Base-by-base conservation (phyloP, 2,113 vertebrate species). In the Oplegnathus fasciatus region DNA sequence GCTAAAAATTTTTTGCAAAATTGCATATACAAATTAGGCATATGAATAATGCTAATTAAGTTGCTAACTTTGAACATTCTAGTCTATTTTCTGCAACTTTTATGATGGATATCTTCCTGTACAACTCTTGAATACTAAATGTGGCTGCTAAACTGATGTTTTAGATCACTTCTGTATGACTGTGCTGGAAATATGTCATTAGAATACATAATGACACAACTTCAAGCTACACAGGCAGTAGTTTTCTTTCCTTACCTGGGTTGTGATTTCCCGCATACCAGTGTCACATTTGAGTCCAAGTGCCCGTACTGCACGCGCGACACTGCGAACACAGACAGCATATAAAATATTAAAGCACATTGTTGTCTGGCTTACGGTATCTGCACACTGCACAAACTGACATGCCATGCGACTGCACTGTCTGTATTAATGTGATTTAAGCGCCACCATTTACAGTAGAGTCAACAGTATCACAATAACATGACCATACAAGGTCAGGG, bases 201-300 rank as follows among this genome's bases (percentile, higher is more conserved):
- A 17, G 1, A 54, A 55, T 18, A 80, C 6, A 44, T 9, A 34
- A 75, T 55, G 17, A 37, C 5, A 22, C 6, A 62, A 62, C 28
- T 42, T 28, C 3, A 62, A 13, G 22, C 1, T 9, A 66, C 14
- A 72, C 52, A 54, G 24, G 20, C 32, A 50, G 37, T 48, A n/a
- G 15, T 73, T 84, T 73, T 42, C 8, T 50, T 50, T 72, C 22
- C 88, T 93, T 80, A 95, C 94, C 91, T 82, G 67, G 62, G 67
- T 83, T 78, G 82, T 42, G 83, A 87, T 52, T 90, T 93, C 79
- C 91, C 89, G 14, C 94, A 95, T 65, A 84, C 76, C 82, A 94
- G 84, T 50, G 92, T 95, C 80, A 95, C 91, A 80, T 95, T 93
- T 0, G 93, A 89, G 26, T 82, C 88, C 91, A 95, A 73, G 52